These are phyloP conservation scores for Steatocranus sp. DNA, from an alignment of 2,797 vertebrate genomes.

Conservation along the genomic window DNA sequence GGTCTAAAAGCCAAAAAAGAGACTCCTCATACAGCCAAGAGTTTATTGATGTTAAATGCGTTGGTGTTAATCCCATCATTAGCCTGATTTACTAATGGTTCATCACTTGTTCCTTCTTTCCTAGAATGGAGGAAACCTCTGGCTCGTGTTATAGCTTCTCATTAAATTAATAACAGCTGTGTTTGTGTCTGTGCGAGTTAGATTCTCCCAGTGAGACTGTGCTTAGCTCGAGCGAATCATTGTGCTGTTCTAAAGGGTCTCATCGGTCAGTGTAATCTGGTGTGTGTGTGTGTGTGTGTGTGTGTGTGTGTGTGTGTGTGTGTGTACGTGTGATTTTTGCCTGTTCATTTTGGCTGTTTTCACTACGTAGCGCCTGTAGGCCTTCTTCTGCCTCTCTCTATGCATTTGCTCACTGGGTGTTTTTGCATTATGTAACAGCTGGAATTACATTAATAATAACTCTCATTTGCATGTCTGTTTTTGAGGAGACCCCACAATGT, in stretches of 20 bases:
- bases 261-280: not conserved
- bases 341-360: not conserved
- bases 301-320: not conserved
- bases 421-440: not conserved
- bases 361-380: not conserved
- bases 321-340: not conserved
- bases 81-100: constrained; percentile 2
- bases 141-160: not conserved
- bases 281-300: not conserved
- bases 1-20: not conserved
- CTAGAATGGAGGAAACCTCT: not conserved
- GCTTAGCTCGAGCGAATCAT: not conserved
- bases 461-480: not conserved
- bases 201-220: not conserved
- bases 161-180: constrained; percentile 10
- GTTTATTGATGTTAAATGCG: not conserved
- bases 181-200: not conserved
- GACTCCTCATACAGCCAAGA: not conserved
- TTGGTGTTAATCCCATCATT: constrained; percentile 24
- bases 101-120: not conserved
- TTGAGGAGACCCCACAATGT: not conserved
- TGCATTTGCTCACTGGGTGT: not conserved
- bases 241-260: not conserved
- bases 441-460: not conserved
- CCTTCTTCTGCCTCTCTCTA: not conserved